These are phyloP conservation scores for Temnopleurus reevesii DNA, from an alignment of 53 echinoderm and acorn worm genomes.

Conservation along the genomic window DNA sequence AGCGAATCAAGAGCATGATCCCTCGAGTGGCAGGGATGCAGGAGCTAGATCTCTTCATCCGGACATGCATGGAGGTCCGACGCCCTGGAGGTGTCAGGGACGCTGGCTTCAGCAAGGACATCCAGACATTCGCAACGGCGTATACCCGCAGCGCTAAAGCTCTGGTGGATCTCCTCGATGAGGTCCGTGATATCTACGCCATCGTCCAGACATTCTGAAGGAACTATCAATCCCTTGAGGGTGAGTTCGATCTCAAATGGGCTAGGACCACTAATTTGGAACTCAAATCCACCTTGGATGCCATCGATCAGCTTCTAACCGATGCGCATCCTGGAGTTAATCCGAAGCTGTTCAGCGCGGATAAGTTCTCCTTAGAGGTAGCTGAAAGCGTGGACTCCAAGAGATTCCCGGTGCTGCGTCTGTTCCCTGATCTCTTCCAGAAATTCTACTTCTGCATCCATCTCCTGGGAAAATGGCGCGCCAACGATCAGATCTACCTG, in stretches of 20 bases:
- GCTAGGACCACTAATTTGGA: slow-evolving; percentile 82
- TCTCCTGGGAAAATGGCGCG: slow-evolving; percentile 88
- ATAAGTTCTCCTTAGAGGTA: slow-evolving; percentile 92
- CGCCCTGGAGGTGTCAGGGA: slow-evolving; percentile 88
- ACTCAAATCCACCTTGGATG: slow-evolving; percentile 74
- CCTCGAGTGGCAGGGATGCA: slow-evolving; percentile 74
- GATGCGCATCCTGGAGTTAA: slow-evolving; percentile 73
- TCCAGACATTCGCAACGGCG: slow-evolving; percentile 73
- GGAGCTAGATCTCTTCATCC: slow-evolving; percentile 80
- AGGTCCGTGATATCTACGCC: slow-evolving; percentile 71
- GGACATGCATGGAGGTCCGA: slow-evolving; percentile 76
- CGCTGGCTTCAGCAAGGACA: slow-evolving; percentile 83
- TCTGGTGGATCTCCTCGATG: slow-evolving; percentile 73
- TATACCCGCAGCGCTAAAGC: slow-evolving; percentile 71
- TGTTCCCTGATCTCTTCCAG: slow-evolving; percentile 93
- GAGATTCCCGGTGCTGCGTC: slow-evolving; percentile 76
- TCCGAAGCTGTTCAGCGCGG: slow-evolving; percentile 77
- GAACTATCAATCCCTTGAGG: slow-evolving; percentile 91
- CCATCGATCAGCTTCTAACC: slow-evolving; percentile 65
- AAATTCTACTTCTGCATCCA: slow-evolving; percentile 86
- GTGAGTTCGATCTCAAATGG: slow-evolving; percentile 93
- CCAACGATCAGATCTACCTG: slow-evolving; percentile 91
- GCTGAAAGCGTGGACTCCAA: slow-evolving; percentile 88
- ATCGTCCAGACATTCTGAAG: slow-evolving; percentile 83
- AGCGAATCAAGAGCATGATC: slow-evolving; percentile 70